Evolutionary conservation across 2,888 invertebrate genomes (phyloP).

Genomic region (Yponomeuta sedellus): DNA sequence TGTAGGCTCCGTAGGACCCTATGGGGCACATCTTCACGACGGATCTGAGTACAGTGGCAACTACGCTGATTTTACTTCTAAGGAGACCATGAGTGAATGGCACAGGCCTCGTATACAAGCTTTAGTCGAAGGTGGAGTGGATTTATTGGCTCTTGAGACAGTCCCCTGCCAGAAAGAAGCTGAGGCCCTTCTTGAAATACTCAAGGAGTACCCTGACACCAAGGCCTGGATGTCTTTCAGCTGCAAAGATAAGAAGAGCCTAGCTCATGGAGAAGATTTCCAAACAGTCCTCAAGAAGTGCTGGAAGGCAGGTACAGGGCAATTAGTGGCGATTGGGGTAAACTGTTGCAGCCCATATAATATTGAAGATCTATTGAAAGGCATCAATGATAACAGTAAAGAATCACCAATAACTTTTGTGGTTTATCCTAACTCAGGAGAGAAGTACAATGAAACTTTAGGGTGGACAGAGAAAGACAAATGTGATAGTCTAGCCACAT

Average conservation of each 20-base stretch:
- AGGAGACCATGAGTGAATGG: slow-evolving; percentile 83
- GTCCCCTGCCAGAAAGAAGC: slow-evolving; percentile 91
- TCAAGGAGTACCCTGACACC: slow-evolving; percentile 84
- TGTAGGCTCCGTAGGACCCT: slow-evolving; percentile 93
- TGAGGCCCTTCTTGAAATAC: slow-evolving; percentile 82
- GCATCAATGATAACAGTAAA: slow-evolving; percentile 43
- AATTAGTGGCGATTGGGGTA: slow-evolving; percentile 87
- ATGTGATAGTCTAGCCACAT: slow-evolving; percentile 79
- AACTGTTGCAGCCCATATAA: slow-evolving; percentile 83
- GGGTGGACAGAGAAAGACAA: slow-evolving; percentile 82
- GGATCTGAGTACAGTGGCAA: slow-evolving; percentile 93
- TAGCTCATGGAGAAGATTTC: slow-evolving; percentile 87
- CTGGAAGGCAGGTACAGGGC: slow-evolving; percentile 78
- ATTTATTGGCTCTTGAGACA: slow-evolving; percentile 93
- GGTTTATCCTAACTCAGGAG: slow-evolving; percentile 95
- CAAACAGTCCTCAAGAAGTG: slow-evolving; percentile 79
- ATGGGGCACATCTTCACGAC: slow-evolving; percentile 91
- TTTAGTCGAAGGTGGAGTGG: slow-evolving; percentile 85
- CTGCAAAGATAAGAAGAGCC: slow-evolving; percentile 77
- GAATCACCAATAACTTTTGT: slow-evolving; percentile 80
- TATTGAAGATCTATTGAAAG: slow-evolving; percentile 45
- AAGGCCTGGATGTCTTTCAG: slow-evolving; percentile 95
- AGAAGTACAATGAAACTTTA: slow-evolving; percentile 78
- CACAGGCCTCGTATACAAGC: slow-evolving; percentile 88
- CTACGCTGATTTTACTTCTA: slow-evolving; percentile 79